These are phyloP conservation scores for Clusia tigrina DNA, from an alignment of 2,888 invertebrate genomes.

Conservation along the genomic window DNA sequence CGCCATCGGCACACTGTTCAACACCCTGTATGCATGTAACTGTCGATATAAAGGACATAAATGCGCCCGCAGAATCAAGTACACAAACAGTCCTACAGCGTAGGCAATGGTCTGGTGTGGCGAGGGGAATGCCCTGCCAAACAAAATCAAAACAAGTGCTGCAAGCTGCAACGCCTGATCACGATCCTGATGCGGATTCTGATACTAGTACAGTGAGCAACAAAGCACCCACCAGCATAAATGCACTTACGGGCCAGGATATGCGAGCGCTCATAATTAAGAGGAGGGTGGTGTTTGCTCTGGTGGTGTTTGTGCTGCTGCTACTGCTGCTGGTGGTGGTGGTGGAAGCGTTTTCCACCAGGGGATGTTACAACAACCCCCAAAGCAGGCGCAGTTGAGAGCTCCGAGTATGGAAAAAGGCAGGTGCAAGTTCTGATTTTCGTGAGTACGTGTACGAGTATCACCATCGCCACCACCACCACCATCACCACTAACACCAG, in stretches of 20 bases:
- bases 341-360: conserved; percentile 32
- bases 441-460: too few relatives aligned
- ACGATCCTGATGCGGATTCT: too few relatives aligned
- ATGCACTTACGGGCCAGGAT: conserved; percentile 29
- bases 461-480: too few relatives aligned
- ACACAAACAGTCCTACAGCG: too few relatives aligned
- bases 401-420: conserved; percentile 32
- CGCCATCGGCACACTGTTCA: too few relatives aligned
- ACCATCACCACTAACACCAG: too few relatives aligned
- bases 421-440: conserved; percentile 45
- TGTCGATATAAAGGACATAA: too few relatives aligned
- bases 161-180: conserved; percentile 39
- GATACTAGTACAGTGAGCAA: conserved; percentile 49
- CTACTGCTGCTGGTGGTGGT: conserved; percentile 27
- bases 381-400: conserved; percentile 52
- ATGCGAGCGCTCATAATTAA: too few relatives aligned
- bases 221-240: conserved; percentile 42
- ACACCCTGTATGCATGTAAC: too few relatives aligned
- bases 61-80: too few relatives aligned
- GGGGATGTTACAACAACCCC: conserved; percentile 50
- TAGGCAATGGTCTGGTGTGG: too few relatives aligned
- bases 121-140: too few relatives aligned
- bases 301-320: conserved; percentile 25
- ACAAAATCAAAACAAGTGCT: conserved; percentile 41
- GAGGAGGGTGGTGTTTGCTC: conserved; percentile 35